Percentiles rank a stretch among this genome's conserved stretches.
Evolutionary conservation across 2,797 vertebrate genomes (phyloP).

Genomic region (Arvicola amphibius): DNA sequence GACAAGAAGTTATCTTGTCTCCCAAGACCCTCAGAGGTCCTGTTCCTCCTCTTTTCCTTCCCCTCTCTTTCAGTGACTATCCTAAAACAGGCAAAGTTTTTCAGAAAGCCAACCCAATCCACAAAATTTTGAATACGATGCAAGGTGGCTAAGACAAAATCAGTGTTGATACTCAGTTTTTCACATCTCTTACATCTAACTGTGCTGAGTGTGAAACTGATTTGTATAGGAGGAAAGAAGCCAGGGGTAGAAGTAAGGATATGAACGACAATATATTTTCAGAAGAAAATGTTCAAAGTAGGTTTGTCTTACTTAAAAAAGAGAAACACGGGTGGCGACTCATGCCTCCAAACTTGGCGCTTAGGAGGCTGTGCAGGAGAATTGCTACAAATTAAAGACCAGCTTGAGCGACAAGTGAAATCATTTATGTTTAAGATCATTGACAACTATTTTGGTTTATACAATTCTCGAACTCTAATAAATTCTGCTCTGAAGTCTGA

Average conservation of each 20-base stretch:
- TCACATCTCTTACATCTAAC: not conserved
- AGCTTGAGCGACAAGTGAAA: not conserved
- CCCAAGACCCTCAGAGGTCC: not conserved
- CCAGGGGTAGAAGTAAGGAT: not conserved
- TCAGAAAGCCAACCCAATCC: not conserved
- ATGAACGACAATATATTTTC: not conserved
- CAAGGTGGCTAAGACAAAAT: not conserved
- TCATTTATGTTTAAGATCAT: not conserved
- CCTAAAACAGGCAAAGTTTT: not conserved
- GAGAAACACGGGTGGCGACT: no score
- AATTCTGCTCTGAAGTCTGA: not conserved
- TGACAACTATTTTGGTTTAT: no score
- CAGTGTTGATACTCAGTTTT: no score
- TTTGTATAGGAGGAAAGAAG: not conserved
- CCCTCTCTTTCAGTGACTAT: not conserved
- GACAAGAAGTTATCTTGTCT: not conserved
- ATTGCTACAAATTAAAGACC: not conserved
- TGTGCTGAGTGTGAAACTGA: not conserved
- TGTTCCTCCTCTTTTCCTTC: no score
- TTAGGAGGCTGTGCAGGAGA: not conserved
- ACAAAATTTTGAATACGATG: not conserved
- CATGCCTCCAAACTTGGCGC: not conserved
- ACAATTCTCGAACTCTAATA: no score
- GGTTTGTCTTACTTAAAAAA: not conserved
- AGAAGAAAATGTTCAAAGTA: not conserved